A percentile compares a stretch with the other conserved stretches of the same genome.
Evolutionary conservation across 2,113 vertebrate genomes (phyloP).

Genomic region (Promerops cafer): DNA sequence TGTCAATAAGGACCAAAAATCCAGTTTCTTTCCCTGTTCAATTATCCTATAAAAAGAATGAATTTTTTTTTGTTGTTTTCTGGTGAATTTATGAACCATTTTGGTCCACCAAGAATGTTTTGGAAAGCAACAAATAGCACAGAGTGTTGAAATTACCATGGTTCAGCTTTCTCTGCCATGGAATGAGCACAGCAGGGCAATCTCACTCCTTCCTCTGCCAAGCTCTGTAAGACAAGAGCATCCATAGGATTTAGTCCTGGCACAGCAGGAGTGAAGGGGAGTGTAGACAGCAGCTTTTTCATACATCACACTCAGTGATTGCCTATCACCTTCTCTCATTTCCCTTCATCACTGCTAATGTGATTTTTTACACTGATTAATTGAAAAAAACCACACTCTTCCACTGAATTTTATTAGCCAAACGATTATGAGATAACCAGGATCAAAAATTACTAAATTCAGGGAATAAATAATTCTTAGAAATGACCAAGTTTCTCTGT

Average conservation of each 20-base stretch:
- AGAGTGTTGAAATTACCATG: background rate
- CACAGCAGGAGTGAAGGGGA: background rate
- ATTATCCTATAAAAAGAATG: background rate
- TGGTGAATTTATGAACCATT: background rate
- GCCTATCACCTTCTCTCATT: background rate
- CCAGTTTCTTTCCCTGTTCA: background rate
- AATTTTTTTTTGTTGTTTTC: no score
- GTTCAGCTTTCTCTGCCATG: background rate
- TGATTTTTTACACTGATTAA: background rate
- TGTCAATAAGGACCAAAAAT: background rate
- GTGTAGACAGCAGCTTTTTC: background rate
- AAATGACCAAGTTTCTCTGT: background rate
- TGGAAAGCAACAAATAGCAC: background rate
- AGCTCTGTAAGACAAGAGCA: background rate
- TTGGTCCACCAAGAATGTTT: background rate
- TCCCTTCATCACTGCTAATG: fast-evolving
- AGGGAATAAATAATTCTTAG: background rate
- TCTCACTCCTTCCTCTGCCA: background rate
- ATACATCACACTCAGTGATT: background rate
- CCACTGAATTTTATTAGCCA: background rate
- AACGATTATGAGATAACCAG: background rate
- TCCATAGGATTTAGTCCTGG: background rate
- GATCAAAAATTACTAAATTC: background rate
- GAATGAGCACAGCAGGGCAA: background rate
- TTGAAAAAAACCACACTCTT: background rate